Evolutionary conservation across 1,140 invertebrate species (phyloP).

Genomic region (Diprion similis): DNA sequence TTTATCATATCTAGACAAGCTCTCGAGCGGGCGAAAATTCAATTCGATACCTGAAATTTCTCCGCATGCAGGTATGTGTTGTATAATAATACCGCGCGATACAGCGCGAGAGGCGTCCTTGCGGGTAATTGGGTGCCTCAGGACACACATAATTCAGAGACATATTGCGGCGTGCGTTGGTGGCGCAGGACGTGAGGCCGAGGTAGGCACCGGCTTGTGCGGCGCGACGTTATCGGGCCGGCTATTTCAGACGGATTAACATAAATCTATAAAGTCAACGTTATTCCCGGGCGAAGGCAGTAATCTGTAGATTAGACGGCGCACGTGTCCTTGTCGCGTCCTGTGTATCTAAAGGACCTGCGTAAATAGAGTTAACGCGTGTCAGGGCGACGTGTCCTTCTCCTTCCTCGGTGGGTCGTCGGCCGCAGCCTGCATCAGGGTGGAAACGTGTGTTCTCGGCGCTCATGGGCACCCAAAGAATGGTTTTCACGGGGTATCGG

Average conservation of each 20-base stretch:
- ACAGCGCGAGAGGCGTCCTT: no score
- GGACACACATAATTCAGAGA: no score
- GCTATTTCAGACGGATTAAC: not conserved
- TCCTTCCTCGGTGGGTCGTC: not conserved
- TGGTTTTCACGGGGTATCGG: not conserved
- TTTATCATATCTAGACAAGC: no score
- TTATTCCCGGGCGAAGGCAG: not conserved
- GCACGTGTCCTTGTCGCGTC: not conserved
- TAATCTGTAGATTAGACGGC: constrained; percentile 3
- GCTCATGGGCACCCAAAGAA: not conserved
- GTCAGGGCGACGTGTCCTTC: not conserved
- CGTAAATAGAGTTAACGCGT: constrained; percentile 7
- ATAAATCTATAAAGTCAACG: constrained; percentile 8
- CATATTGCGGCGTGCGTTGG: no score
- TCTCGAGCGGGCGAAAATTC: no score
- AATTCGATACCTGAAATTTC: no score
- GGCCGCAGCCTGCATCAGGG: not conserved
- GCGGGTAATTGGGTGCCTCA: no score
- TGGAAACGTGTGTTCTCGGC: not conserved
- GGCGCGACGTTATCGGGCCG: not conserved
- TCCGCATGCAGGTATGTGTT: no score
- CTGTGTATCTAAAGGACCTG: constrained; percentile 3
- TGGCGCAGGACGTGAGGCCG: no score
- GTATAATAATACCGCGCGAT: no score
- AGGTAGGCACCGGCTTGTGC: not conserved